Conservation (phyloP, 2,888 invertebrate species). For the Chymomyza amoena region DNA sequence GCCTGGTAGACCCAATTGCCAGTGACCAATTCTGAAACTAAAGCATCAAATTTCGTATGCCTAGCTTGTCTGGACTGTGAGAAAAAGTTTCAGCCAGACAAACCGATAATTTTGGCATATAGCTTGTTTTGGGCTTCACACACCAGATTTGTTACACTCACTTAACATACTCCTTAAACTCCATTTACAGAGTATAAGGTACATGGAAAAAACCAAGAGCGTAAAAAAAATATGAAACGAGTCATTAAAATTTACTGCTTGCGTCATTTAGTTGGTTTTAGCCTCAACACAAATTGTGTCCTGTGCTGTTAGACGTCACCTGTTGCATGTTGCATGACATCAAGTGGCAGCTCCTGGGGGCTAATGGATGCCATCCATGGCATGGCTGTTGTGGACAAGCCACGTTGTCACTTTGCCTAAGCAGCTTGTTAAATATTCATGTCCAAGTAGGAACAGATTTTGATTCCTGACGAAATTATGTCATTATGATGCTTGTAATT, state of each 20-base stretch:
- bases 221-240: conserved; percentile 16
- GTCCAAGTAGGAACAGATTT: conserved; percentile 5
- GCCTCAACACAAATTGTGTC: neutral
- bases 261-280: conserved; percentile 37
- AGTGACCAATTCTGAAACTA: no score
- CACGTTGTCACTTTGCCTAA: conserved; percentile 40
- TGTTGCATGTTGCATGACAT: conserved; percentile 43
- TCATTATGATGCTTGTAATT: conserved; percentile 45
- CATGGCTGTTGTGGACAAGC: conserved; percentile 15
- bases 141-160: no score
- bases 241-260: conserved; percentile 56
- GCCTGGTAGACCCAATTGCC: no score
- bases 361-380: conserved; percentile 4
- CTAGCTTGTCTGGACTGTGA: no score
- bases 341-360: conserved; percentile 25
- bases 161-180: no score
- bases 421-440: neutral
- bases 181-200: no score
- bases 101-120: no score
- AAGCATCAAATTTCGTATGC: no score
- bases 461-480: conserved; percentile 16
- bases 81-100: no score
- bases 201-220: no score
- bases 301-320: conserved; percentile 7
- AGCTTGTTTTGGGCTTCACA: no score